Evolutionary conservation across 2,113 vertebrate species (phyloP).

Genomic region (Peromyscus californicus): DNA sequence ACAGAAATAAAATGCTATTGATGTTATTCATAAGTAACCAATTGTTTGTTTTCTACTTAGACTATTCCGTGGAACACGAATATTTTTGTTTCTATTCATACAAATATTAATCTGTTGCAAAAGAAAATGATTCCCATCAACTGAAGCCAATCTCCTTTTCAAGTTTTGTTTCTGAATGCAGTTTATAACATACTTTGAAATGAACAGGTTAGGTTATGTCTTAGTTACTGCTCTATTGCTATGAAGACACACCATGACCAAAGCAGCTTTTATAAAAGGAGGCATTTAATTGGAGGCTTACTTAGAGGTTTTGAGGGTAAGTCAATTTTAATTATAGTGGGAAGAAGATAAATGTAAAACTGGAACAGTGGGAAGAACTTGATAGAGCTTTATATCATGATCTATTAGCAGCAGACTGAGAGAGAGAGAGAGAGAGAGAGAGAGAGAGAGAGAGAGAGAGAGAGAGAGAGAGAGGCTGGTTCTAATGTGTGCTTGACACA

Average conservation of each 20-base stretch:
- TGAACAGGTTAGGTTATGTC: neutral
- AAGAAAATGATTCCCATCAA: constrained; percentile 20
- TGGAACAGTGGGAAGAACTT: neutral
- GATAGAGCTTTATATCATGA: too few relatives aligned
- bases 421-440: neutral
- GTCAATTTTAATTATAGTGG: neutral
- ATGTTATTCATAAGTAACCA: neutral
- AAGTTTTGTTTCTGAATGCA: neutral
- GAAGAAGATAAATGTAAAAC: neutral
- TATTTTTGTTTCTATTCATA: constrained; percentile 23
- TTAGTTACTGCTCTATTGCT: neutral
- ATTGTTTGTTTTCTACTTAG: constrained; percentile 3
- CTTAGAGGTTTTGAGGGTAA: neutral
- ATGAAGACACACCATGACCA: neutral
- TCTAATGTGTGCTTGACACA: neutral
- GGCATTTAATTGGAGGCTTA: neutral
- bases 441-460: neutral
- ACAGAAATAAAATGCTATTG: neutral
- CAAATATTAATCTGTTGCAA: neutral
- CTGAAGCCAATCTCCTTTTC: neutral
- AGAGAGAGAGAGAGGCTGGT: neutral
- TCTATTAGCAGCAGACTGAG: neutral
- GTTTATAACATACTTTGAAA: neutral
- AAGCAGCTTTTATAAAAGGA: neutral
- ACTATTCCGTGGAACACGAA: neutral